Evolutionary conservation across 2,797 vertebrate species (phyloP).

Genomic region (Spheniscus humboldti): DNA sequence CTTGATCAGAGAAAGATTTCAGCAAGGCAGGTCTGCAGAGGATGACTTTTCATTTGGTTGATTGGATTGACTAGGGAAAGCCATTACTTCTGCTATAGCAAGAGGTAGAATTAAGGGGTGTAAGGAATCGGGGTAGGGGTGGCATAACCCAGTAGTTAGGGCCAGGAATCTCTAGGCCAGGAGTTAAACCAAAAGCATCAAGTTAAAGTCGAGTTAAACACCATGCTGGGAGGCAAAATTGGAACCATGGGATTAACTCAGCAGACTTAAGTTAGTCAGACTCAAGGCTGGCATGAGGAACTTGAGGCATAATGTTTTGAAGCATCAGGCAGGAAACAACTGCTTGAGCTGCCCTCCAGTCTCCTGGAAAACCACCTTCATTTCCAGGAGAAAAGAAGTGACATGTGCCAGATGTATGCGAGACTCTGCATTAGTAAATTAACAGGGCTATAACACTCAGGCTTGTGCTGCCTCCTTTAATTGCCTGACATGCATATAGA

Average conservation of each 20-base stretch:
- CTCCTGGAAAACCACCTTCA: slow-evolving; percentile 53
- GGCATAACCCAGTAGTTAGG: not conserved
- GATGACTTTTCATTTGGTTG: not conserved
- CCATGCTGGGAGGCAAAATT: not conserved
- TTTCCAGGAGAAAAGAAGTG: slow-evolving; percentile 54
- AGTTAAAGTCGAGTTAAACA: not conserved
- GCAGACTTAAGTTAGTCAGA: not conserved
- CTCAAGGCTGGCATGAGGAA: not conserved
- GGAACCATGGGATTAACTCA: not conserved
- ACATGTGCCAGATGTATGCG: slow-evolving; percentile 57
- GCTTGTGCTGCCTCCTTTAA: slow-evolving; percentile 54
- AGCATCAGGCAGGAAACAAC: slow-evolving; percentile 43
- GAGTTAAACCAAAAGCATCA: not conserved
- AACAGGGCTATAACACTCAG: slow-evolving; percentile 55
- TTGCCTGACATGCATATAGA: slow-evolving; percentile 56
- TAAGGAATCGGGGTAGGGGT: not conserved
- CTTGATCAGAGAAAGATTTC: not conserved
- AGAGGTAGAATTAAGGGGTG: not conserved
- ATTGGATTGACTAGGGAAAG: not conserved
- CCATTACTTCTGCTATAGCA: not conserved
- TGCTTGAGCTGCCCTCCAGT: slow-evolving; percentile 35
- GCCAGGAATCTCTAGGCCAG: not conserved
- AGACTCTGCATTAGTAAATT: slow-evolving; percentile 62
- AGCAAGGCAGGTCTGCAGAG: not conserved
- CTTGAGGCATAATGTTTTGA: slow-evolving; percentile 22